Evolutionary conservation across 2,113 vertebrate species (phyloP).

Genomic region (Cinclus mexicanus): DNA sequence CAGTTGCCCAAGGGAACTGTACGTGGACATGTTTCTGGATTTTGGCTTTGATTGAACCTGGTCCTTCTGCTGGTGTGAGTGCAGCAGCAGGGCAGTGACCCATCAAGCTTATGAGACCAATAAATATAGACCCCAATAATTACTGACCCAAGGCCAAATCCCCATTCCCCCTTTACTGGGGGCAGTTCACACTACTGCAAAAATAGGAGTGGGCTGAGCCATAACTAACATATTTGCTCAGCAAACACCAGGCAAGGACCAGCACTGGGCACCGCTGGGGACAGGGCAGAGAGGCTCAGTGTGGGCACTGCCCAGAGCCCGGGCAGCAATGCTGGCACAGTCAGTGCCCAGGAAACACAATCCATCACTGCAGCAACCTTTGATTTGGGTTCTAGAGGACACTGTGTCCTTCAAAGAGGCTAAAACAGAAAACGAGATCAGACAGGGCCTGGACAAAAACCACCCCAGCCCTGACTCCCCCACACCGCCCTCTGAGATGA

Average conservation of each 20-base stretch:
- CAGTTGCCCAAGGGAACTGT: neutral
- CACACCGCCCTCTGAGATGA: neutral
- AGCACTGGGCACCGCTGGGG: neutral
- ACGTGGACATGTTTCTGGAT: neutral
- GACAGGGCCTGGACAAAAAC: neutral
- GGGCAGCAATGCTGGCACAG: neutral
- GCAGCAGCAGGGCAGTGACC: neutral
- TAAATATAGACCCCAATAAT: neutral
- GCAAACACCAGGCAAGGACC: neutral
- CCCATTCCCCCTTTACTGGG: neutral
- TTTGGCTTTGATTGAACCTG: neutral
- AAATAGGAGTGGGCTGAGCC: neutral
- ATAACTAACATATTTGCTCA: neutral
- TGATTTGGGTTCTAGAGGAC: neutral
- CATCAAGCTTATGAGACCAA: accelerated
- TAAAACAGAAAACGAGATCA: neutral
- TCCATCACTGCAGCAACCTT: neutral
- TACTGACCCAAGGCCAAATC: neutral
- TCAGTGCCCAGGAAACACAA: neutral
- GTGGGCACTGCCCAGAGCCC: accelerated
- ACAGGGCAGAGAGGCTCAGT: neutral
- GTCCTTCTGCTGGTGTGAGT: neutral
- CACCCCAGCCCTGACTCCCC: neutral
- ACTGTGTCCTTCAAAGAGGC: neutral
- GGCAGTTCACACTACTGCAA: neutral